Evolutionary conservation across 2,113 vertebrate genomes (phyloP).

Genomic region (Phalacrocorax brasilianus): DNA sequence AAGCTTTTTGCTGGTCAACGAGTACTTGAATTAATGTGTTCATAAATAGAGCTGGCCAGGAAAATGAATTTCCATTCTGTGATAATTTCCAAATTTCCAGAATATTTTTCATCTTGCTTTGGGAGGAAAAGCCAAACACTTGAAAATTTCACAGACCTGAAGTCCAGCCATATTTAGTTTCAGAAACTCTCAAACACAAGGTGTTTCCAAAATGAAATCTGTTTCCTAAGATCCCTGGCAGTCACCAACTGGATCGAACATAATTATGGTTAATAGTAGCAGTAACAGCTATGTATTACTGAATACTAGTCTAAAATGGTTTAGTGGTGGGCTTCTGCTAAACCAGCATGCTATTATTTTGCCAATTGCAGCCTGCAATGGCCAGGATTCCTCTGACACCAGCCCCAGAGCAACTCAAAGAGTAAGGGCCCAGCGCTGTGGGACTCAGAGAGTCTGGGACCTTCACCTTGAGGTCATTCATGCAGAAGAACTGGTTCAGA

Average conservation of each 20-base stretch:
- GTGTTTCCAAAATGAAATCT: conserved; percentile 32
- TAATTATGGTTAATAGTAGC: background rate
- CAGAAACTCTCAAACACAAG: conserved; percentile 40
- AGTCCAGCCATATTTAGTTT: conserved; percentile 30
- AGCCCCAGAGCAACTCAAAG: background rate
- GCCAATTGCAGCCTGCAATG: background rate
- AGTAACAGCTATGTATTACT: background rate
- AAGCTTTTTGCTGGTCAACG: background rate
- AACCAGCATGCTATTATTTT: background rate
- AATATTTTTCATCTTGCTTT: conserved; percentile 33
- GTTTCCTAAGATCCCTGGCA: conserved; percentile 16
- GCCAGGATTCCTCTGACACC: background rate
- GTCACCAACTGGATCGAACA: background rate
- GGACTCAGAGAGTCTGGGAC: background rate
- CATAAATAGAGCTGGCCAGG: conserved; percentile 1
- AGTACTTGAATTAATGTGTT: background rate
- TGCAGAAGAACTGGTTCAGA: background rate
- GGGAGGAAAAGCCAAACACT: conserved; percentile 8
- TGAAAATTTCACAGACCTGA: conserved; percentile 40
- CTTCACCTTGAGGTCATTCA: background rate
- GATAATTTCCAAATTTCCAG: conserved; percentile 44
- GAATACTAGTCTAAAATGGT: background rate
- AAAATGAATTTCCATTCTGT: conserved; percentile 46
- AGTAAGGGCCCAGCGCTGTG: background rate
- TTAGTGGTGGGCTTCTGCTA: background rate